phyloP scores from a whole-genome alignment of 1,140 invertebrate species.

The Drosophila santomea region DNA sequence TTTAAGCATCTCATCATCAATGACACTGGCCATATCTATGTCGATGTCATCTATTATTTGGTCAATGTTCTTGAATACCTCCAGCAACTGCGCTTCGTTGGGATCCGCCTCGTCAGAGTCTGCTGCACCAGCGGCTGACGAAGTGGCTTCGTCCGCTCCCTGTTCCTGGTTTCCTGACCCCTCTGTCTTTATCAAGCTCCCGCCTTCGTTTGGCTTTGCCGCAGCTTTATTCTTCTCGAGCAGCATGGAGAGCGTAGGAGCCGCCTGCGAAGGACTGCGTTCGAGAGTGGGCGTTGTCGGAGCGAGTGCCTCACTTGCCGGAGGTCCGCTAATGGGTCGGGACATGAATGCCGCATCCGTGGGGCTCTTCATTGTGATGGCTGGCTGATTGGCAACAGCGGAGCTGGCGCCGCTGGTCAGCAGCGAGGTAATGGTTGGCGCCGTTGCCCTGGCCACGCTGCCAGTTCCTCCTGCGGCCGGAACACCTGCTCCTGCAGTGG shows the following conservation, averaged over 20 bases:
- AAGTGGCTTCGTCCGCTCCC: conserved; percentile 20
- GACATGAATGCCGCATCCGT: conserved; percentile 62
- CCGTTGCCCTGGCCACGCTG: conserved; percentile 66
- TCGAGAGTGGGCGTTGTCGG: conserved; percentile 26
- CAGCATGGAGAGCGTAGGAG: conserved; percentile 88
- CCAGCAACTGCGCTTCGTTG: conserved; percentile 74
- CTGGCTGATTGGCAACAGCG: conserved; percentile 64
- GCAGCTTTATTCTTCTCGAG: conserved; percentile 87
- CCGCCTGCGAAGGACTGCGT: conserved; percentile 86
- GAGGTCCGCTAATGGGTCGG: conserved; percentile 68
- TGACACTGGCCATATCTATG: conserved; percentile 72
- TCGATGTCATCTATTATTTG: conserved; percentile 80
- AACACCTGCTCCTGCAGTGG: conserved; percentile 1
- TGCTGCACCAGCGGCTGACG: background rate
- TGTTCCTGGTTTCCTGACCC: conserved; percentile 21
- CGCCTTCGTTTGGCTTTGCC: conserved; percentile 1
- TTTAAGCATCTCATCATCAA: conserved; percentile 75
- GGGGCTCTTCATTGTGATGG: conserved; percentile 59
- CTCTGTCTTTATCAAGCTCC: background rate
- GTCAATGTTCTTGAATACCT: conserved; percentile 76
- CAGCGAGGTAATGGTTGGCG: conserved; percentile 83
- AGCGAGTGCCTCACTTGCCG: conserved; percentile 27
- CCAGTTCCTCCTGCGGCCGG: conserved; percentile 1
- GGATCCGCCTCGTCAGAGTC: conserved; percentile 60
- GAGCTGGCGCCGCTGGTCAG: conserved; percentile 48